Conservation (phyloP, 2,113 vertebrate species). For the crab-eating macaque (Macaca fascicularis) region T2T-MFA8v1.1 NC_088376.1:108972001-108972500, state of each 20-base stretch:
- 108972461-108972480: neutral
- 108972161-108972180: neutral
- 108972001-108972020: too few species aligned
- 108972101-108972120: neutral
- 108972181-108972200: neutral
- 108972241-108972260: neutral
- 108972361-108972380: neutral
- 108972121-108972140: neutral
- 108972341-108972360: neutral
- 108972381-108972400: neutral
- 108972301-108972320: neutral
- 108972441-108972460: neutral
- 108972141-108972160: neutral
- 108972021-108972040: neutral
- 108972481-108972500: neutral
- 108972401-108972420: neutral
- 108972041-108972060: neutral
- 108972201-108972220: neutral
- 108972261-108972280: neutral
- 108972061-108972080: neutral
- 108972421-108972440: neutral
- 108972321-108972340: neutral
- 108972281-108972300: neutral
- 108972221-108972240: neutral
- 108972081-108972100: neutral